These are phyloP conservation scores for Gulo gulo DNA, from an alignment of 2,113 vertebrate species.

Conservation along the genomic window DNA sequence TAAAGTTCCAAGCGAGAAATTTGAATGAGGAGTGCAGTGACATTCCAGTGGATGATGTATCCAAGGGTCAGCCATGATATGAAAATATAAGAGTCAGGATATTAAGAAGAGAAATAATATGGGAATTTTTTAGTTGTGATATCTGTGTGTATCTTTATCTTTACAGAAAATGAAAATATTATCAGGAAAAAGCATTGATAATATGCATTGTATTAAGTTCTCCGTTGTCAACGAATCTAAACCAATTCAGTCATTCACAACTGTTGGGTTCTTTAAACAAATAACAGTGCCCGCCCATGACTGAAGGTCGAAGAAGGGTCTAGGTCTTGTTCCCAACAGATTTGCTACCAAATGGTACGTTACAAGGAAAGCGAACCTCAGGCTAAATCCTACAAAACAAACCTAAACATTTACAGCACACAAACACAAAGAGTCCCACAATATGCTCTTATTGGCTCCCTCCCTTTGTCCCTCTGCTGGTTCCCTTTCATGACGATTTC, in stretches of 20 bases:
- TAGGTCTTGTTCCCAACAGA: background rate
- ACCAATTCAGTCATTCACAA: background rate
- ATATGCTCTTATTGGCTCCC: background rate
- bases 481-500: background rate
- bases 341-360: background rate
- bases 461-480: background rate
- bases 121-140: background rate
- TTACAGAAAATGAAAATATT: background rate
- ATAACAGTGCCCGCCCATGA: background rate
- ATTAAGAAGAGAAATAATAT: background rate
- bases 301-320: background rate
- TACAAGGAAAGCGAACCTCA: background rate
- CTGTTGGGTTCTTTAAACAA: background rate
- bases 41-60: background rate
- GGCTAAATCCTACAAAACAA: background rate
- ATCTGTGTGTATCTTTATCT: background rate
- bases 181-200: background rate
- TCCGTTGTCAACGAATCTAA: background rate
- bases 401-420: background rate
- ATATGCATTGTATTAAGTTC: background rate
- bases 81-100: background rate
- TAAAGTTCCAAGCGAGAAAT: background rate
- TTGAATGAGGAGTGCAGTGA: background rate
- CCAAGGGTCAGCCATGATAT: background rate
- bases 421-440: background rate